Percentiles rank a stretch among this genome's conserved stretches.
Evolutionary conservation across 2,888 invertebrate genomes (phyloP).

Genomic region (Germaria angustata): DNA sequence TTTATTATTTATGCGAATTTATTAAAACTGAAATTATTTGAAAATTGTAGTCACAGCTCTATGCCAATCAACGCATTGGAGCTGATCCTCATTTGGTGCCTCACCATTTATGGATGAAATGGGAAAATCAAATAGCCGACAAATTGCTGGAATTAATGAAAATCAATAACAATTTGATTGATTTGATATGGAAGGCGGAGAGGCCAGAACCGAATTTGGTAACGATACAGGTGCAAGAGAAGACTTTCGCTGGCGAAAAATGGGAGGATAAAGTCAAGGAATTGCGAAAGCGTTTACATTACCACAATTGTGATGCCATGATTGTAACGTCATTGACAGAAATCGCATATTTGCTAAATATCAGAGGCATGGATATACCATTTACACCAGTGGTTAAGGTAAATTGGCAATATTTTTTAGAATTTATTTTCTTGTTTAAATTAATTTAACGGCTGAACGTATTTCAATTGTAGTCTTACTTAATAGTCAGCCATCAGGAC

Average conservation of each 20-base stretch:
- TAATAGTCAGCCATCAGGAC: constrained; percentile 84
- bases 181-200: constrained; percentile 87
- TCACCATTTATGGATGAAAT: constrained; percentile 84
- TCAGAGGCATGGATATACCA: constrained; percentile 91
- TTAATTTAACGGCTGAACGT: no score
- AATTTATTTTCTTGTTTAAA: no score
- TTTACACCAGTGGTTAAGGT: constrained; percentile 90
- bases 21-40: no score
- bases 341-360: constrained; percentile 92
- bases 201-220: constrained; percentile 82
- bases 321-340: constrained; percentile 93
- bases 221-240: constrained; percentile 82
- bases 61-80: constrained; percentile 83
- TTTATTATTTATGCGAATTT: no score
- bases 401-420: background rate
- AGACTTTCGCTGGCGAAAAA: constrained; percentile 83
- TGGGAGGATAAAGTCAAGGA: constrained; percentile 89
- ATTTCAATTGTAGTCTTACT: constrained; percentile 83
- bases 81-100: constrained; percentile 88
- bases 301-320: constrained; percentile 86
- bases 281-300: constrained; percentile 84
- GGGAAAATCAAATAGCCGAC: constrained; percentile 81
- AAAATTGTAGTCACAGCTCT: constrained; percentile 72
- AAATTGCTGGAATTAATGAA: constrained; percentile 73
- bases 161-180: constrained; percentile 85